Conservation (phyloP, 2,797 vertebrate species). For the Tympanoctomys barrerae region DNA sequence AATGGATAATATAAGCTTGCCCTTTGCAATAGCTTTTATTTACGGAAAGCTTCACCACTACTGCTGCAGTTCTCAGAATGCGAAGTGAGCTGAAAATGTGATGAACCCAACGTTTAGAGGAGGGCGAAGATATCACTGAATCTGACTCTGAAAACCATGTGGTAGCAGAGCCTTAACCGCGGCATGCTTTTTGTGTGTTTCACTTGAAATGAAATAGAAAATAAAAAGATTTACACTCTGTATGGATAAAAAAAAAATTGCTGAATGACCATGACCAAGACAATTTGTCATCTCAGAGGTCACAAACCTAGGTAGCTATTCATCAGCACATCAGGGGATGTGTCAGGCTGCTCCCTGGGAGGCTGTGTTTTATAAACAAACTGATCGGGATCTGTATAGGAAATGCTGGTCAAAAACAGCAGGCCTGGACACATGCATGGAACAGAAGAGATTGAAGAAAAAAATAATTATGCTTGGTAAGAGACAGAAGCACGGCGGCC, state of each 20-base stretch:
- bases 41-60: constrained; percentile 83
- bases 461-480: constrained; percentile 77
- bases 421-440: constrained; percentile 85
- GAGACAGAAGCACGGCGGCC: constrained; percentile 29
- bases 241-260: constrained; percentile 71
- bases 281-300: constrained; percentile 84
- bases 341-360: constrained; percentile 86
- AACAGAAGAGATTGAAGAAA: constrained; percentile 82
- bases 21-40: constrained; percentile 28
- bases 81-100: constrained; percentile 74
- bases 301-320: constrained; percentile 97
- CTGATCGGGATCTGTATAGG: constrained; percentile 90
- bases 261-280: constrained; percentile 83
- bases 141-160: constrained; percentile 66
- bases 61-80: constrained; percentile 85
- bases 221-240: constrained; percentile 80
- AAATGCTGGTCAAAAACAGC: constrained; percentile 92
- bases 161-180: constrained; percentile 62
- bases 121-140: constrained; percentile 8
- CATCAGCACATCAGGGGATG: constrained; percentile 88
- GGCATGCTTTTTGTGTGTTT: constrained; percentile 81
- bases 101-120: constrained; percentile 60
- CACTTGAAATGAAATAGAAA: constrained; percentile 80
- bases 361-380: constrained; percentile 93
- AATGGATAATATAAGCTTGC: neutral